A percentile compares a stretch with the other conserved stretches of the same genome.
Evolutionary conservation across 2,888 invertebrate genomes (phyloP).

Genomic region (Eulithis testata): DNA sequence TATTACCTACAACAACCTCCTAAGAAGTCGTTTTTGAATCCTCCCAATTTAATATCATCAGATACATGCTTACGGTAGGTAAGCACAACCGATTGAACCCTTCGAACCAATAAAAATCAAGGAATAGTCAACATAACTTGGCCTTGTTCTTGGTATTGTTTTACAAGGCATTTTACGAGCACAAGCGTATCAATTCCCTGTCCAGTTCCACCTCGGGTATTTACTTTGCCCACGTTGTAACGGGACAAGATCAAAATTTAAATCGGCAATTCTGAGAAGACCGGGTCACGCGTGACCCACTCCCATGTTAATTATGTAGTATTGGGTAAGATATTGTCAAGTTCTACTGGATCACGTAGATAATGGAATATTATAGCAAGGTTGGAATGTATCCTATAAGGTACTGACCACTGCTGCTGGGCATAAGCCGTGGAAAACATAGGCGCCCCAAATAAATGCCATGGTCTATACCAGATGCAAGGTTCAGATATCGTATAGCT

Average conservation of each 20-base stretch:
- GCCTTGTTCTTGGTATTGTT: background rate
- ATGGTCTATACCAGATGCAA: too few species aligned
- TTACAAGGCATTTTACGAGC: slow-evolving; percentile 10
- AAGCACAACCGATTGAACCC: too few species aligned
- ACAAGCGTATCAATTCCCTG: slow-evolving; percentile 4
- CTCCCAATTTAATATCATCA: background rate
- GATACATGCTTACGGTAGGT: too few species aligned
- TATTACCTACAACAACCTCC: too few species aligned
- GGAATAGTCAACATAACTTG: too few species aligned
- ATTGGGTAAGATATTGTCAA: slow-evolving; percentile 5
- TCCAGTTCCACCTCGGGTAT: slow-evolving; percentile 10
- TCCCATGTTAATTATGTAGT: slow-evolving; percentile 11
- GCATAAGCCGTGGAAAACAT: too few species aligned
- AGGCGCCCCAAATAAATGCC: too few species aligned
- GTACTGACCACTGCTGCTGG: too few species aligned
- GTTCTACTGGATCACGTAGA: background rate
- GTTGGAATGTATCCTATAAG: background rate
- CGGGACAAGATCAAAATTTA: slow-evolving; percentile 30
- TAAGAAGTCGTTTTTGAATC: background rate
- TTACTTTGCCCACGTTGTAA: slow-evolving; percentile 27
- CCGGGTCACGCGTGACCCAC: slow-evolving; percentile 11
- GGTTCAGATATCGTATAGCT: too few species aligned
- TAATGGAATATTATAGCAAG: background rate
- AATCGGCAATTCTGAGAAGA: slow-evolving; percentile 28
- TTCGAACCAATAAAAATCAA: too few species aligned